Conservation (phyloP, 2,888 invertebrate genomes). For the Allolobophora icterica region DNA sequence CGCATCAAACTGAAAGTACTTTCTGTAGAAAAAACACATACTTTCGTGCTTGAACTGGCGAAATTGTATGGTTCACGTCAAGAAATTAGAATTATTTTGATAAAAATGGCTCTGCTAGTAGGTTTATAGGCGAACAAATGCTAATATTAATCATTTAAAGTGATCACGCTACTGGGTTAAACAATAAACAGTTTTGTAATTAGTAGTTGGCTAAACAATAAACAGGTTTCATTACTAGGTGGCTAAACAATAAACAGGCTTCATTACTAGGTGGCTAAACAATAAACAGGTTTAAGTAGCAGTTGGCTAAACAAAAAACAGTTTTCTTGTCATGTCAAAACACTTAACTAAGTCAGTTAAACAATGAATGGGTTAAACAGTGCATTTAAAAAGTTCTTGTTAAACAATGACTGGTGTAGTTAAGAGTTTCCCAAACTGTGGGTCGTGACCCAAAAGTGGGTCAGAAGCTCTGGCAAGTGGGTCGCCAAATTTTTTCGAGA, state of each 20-base stretch:
- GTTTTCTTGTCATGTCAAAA: no score
- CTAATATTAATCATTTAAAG: not conserved
- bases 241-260: not conserved
- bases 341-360: no score
- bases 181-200: not conserved
- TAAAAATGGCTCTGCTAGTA: not conserved
- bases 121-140: not conserved
- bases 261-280: no score
- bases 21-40: constrained; percentile 24
- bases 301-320: no score
- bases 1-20: constrained; percentile 31
- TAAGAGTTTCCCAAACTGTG: no score
- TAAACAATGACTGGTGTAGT: no score
- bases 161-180: not conserved
- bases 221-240: not conserved
- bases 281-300: no score
- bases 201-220: not conserved
- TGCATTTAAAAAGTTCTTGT: no score
- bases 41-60: not conserved
- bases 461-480: no score
- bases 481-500: no score
- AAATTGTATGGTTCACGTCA: not conserved
- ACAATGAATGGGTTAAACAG: no score
- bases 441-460: no score
- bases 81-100: not conserved